These are phyloP conservation scores for Cepphus grylle DNA, from an alignment of 2,113 vertebrate species.

Conservation along the genomic window DNA sequence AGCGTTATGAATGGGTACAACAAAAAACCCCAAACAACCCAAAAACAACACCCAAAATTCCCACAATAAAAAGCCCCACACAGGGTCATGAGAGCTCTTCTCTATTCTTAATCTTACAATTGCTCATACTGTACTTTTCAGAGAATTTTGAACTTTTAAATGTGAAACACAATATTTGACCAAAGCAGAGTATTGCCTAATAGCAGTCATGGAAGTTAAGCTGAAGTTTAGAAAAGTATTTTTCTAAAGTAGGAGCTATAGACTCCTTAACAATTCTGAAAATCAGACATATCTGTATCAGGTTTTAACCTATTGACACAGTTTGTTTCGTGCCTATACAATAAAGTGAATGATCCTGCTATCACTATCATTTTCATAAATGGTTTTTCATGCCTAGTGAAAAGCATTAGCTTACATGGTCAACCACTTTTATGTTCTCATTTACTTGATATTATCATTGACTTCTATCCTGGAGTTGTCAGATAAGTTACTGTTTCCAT, in stretches of 20 bases:
- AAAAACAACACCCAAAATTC: not conserved
- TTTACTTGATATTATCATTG: not conserved
- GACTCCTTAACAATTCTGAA: not conserved
- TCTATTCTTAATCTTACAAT: not conserved
- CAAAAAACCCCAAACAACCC: too few relatives aligned
- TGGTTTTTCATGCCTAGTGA: not conserved
- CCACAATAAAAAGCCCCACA: accelerated
- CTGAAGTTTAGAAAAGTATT: not conserved
- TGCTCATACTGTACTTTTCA: not conserved
- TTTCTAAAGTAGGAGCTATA: not conserved
- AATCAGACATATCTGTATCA: not conserved
- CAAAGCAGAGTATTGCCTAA: not conserved
- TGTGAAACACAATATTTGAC: not conserved
- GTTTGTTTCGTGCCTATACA: not conserved
- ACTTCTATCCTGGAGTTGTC: not conserved
- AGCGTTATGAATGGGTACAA: not conserved
- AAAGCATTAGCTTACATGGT: not conserved
- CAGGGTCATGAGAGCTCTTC: not conserved
- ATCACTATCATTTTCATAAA: not conserved
- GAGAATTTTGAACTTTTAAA: not conserved
- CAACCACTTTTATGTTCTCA: not conserved
- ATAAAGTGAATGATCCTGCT: not conserved
- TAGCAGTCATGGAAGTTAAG: not conserved
- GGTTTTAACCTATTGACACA: not conserved
- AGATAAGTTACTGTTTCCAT: not conserved